These are phyloP conservation scores for Triplophysa tibetana DNA, from an alignment of 2,113 vertebrate genomes.

Conservation along the genomic window DNA sequence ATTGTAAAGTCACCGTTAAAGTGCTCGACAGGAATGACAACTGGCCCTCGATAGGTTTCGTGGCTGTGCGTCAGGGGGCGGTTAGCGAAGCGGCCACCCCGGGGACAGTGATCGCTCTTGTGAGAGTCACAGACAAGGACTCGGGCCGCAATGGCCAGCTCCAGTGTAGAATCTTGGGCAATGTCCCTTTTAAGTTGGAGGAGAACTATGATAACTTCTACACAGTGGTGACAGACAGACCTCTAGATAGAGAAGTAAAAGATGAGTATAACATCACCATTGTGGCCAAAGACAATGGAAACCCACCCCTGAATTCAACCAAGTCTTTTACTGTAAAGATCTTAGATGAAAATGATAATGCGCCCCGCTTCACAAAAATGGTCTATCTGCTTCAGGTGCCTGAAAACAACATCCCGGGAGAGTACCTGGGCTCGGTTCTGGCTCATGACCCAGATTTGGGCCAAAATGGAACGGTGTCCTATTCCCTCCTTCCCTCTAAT, in stretches of 20 bases:
- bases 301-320: slow-evolving; percentile 91
- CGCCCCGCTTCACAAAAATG: slow-evolving; percentile 91
- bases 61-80: slow-evolving; percentile 95
- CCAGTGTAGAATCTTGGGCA: slow-evolving; percentile 90
- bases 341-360: slow-evolving; percentile 96
- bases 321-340: slow-evolving; percentile 95
- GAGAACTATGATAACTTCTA: slow-evolving; percentile 98
- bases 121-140: slow-evolving; percentile 94
- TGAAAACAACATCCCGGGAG: slow-evolving; percentile 97
- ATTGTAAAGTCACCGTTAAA: slow-evolving; percentile 97
- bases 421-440: slow-evolving; percentile 92
- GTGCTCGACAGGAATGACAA: slow-evolving; percentile 97
- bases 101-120: slow-evolving; percentile 94
- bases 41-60: slow-evolving; percentile 92
- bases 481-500: slow-evolving; percentile 91
- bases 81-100: slow-evolving; percentile 95
- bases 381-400: slow-evolving; percentile 96
- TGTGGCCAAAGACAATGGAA: slow-evolving; percentile 92
- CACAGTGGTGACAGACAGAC: slow-evolving; percentile 93
- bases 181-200: slow-evolving; percentile 91
- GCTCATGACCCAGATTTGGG: slow-evolving; percentile 95
- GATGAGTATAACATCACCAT: slow-evolving; percentile 98
- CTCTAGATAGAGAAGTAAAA: slow-evolving; percentile 89
- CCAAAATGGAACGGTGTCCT: slow-evolving; percentile 95
- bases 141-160: slow-evolving; percentile 95